These are phyloP conservation scores for Jaculus jaculus DNA, from an alignment of 2,113 vertebrate species.

Conservation along the genomic window DNA sequence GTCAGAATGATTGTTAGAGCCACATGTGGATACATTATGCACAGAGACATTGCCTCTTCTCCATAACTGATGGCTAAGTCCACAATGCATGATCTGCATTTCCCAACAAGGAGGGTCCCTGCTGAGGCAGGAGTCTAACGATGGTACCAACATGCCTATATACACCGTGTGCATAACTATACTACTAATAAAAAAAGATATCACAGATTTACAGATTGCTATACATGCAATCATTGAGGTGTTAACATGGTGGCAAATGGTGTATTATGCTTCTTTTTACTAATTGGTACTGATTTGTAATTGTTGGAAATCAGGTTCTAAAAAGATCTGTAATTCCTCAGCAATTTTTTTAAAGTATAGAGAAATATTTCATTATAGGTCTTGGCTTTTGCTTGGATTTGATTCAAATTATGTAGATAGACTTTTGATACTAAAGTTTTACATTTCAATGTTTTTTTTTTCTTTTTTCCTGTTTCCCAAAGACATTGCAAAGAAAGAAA, in stretches of 20 bases:
- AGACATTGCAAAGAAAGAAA: not conserved
- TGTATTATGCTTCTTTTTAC: not conserved
- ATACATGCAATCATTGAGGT: not conserved
- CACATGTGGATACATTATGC: no score
- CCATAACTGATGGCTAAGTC: no score
- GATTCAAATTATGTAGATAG: not conserved
- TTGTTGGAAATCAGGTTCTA: not conserved
- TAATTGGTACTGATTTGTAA: not conserved
- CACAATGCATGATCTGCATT: no score
- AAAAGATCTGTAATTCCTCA: not conserved
- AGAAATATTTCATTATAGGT: not conserved
- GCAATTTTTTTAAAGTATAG: not conserved
- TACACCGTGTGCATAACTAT: no score
- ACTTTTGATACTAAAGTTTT: not conserved
- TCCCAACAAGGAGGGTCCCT: no score
- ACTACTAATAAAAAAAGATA: slow-evolving; percentile 15
- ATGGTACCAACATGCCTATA: no score
- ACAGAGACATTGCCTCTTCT: no score
- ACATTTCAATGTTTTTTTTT: not conserved
- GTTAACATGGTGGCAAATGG: not conserved
- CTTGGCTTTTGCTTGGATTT: not conserved
- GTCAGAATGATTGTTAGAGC: no score
- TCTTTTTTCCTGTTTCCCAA: not conserved
- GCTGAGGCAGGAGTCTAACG: no score
- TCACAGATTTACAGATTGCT: not conserved